Evolutionary conservation across 2,113 vertebrate species (phyloP).

Genomic region (Melanerpes aurifrons): DNA sequence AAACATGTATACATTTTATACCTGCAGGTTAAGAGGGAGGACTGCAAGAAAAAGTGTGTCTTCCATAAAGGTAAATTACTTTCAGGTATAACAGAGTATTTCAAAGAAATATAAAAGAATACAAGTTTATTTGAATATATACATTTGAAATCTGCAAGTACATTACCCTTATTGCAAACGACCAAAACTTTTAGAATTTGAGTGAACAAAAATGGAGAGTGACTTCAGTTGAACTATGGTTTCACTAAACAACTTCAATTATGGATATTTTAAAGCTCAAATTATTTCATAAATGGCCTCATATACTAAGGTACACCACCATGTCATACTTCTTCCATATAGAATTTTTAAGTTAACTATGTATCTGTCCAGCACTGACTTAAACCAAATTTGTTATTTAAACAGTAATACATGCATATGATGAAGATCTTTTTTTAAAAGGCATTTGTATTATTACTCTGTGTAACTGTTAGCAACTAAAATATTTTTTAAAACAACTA

Average conservation of each 20-base stretch:
- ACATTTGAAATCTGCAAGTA: not conserved
- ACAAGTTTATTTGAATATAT: not conserved
- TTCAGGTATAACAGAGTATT: not conserved
- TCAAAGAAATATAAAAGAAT: not conserved
- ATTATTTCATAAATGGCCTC: not conserved
- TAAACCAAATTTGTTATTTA: not conserved
- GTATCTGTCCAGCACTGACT: not conserved
- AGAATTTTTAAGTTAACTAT: not conserved
- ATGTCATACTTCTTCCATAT: not conserved
- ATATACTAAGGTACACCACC: not conserved
- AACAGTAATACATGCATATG: not conserved
- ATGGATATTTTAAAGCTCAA: not conserved
- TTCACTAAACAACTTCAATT: not conserved
- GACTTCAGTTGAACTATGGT: not conserved
- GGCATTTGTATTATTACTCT: not conserved
- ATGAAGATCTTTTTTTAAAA: not conserved
- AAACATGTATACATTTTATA: not conserved
- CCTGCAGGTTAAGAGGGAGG: not conserved
- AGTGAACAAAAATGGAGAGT: not conserved
- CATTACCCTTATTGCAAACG: not conserved
- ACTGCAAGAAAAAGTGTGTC: not conserved
- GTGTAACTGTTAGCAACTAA: not conserved
- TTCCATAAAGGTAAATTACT: not conserved
- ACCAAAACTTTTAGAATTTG: not conserved
- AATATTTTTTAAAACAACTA: not conserved